Conservation (phyloP, 1,140 invertebrate genomes). For the Sipha flava region DNA sequence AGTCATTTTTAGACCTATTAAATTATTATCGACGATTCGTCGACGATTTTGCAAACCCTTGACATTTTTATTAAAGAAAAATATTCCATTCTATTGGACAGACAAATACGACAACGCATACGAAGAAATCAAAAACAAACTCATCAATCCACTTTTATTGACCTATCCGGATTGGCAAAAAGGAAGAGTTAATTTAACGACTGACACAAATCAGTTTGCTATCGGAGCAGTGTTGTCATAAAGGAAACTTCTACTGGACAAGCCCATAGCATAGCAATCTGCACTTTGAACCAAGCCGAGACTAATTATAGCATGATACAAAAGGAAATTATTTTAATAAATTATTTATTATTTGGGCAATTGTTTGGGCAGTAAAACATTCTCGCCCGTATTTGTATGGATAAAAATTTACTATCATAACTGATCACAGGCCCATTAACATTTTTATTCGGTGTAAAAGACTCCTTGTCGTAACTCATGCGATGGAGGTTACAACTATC, state of each 20-base stretch:
- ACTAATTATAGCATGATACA: conserved; percentile 39
- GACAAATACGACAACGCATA: not conserved
- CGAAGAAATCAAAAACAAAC: conserved; percentile 37
- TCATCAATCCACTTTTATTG: conserved; percentile 38
- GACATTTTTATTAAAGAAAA: conserved; percentile 37
- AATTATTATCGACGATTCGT: too few species aligned
- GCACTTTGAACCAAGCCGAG: conserved; percentile 40
- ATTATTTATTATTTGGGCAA: too few species aligned
- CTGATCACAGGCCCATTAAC: conserved; percentile 48
- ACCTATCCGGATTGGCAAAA: conserved; percentile 42
- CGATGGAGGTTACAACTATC: not conserved
- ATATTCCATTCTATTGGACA: not conserved
- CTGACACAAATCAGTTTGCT: too few species aligned
- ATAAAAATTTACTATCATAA: conserved; percentile 45
- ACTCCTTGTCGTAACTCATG: conserved; percentile 35
- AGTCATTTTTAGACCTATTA: too few species aligned
- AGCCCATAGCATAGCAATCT: conserved; percentile 38
- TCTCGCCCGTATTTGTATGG: too few species aligned
- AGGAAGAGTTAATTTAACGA: conserved; percentile 40
- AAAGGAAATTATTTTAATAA: conserved; percentile 48
- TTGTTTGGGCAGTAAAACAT: conserved; percentile 46
- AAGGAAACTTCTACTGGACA: conserved; percentile 1
- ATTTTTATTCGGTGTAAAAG: conserved; percentile 45
- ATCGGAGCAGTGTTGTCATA: conserved; percentile 2
- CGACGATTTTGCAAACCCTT: conserved; percentile 42